Evolutionary conservation across 1,140 invertebrate genomes (phyloP), one percentile per base, ranked within the genome.

Genomic region (Drosophila carrolli): DNA sequence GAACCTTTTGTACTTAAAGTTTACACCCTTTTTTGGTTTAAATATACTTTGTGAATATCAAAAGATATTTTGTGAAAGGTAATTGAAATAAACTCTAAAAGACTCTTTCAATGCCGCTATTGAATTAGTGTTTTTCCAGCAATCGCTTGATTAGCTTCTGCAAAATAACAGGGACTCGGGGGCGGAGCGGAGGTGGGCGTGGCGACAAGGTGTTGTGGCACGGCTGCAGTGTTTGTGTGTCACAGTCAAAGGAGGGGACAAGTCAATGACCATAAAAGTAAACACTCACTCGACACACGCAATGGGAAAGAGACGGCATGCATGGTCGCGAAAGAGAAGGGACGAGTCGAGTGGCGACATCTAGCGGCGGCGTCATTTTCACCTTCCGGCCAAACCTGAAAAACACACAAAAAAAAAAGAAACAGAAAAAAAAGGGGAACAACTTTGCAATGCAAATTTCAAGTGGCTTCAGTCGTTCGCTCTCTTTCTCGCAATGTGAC

Each of bases 191-290:
- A 1, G 7, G 48, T 32, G 48, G 27, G 29, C 27, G 27, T 51
- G 35, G 55, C 16, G 32, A n/a, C n/a, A 16, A 38, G 48, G 35
- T 48, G 41, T 50, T 43, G 59, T 58, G 65, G 73, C 41, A 46
- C 66, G 37, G 43, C 47, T 7, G 40, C 40, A 51, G 53, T 75
- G 50, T 75, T 65, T 74, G 32, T 74, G 43, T 73, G 62, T 19
- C 35, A 23, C 54, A 40, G 16, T 51, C 29, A 41, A 7, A 14
- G 53, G 62, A 55, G 47, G 40, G 75, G 57, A 76, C 60, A 75
- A 77, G 75, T 77, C 75, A 77, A 70, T 77, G 75, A 77, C 75
- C 75, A 77, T 77, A 70, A 76, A 70, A 77, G 74, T 77, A 73
- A 77, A 77, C 73, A 75, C 73, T 75, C 73, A 67, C 54, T 76